Base-by-base conservation (phyloP, 2,797 vertebrate species). In the Hephaestus fuliginosus region DNA sequence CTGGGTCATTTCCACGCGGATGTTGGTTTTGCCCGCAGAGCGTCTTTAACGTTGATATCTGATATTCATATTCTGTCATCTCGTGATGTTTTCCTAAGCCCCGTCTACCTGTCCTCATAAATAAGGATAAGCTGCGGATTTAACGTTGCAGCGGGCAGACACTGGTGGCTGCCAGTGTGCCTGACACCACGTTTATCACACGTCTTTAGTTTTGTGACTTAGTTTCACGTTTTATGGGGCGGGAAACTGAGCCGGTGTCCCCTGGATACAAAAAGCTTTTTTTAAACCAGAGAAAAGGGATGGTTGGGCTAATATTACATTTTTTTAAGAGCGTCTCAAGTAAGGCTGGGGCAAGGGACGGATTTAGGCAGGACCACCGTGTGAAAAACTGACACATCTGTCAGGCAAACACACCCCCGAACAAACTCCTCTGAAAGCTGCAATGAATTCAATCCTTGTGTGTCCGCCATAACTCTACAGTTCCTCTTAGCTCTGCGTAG, bases 1-100 rank as follows among this genome's bases (percentile, higher is more conserved):
- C 90, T 88, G 87, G 89, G 85, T 83, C 78, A 80, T 89, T 92
- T 92, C 91, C 91, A 94, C 57, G 0, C 78, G 86, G 86, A 92
- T 89, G 85, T 90, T 86, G 76, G 66, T 92, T 91, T 92, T 92
- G 66, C 82, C 83, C 30, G 39, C 80, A 33, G 49, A 81, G 75
- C 58, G 20, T 69, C 25, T 82, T 85, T 46, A 53, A 43, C 70
- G 5, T 76, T 33, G 70, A 81, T 86, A 91, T 93, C 77, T 85
- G 81, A 93, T 93, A 69, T 88, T 86, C 78, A 79, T 74, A 85
- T 85, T 88, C 72, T 85, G 85, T 82, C 82, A 74, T 84, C 66
- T 81, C 55, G 25, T 76, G 67, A 71, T 82, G 74, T 85, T 90
- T 87, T 84, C 39, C 58, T 85, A 81, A 84, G 76, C 68, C 66